phyloP scores from a whole-genome alignment of 2,888 invertebrate species.

The Morpho achilles region DNA sequence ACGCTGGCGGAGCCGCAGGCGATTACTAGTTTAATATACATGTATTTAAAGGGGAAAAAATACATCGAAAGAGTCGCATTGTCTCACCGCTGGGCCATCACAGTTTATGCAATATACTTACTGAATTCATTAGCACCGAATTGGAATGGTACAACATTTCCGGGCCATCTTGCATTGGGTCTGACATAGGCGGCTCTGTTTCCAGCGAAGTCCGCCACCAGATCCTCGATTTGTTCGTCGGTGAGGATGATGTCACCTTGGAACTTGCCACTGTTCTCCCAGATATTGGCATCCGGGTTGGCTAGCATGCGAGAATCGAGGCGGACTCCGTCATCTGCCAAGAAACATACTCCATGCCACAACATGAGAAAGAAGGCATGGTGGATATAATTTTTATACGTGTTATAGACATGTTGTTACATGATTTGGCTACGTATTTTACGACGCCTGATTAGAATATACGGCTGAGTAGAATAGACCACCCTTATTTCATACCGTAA shows the following conservation, averaged over 20 bases:
- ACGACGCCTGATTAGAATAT: too few species aligned
- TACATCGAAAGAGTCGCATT: too few species aligned
- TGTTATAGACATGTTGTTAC: background rate
- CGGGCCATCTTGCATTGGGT: slow-evolving; percentile 60
- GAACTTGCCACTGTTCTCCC: slow-evolving; percentile 60
- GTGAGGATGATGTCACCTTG: slow-evolving; percentile 64
- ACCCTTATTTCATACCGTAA: too few species aligned
- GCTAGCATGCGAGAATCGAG: slow-evolving; percentile 34
- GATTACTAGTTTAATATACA: too few species aligned
- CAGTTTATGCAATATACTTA: slow-evolving; percentile 32
- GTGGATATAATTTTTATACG: background rate
- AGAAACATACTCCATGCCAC: background rate
- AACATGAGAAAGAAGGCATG: background rate
- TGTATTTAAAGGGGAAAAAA: too few species aligned
- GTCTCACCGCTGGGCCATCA: too few species aligned
- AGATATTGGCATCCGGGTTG: slow-evolving; percentile 43
- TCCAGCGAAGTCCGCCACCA: slow-evolving; percentile 50
- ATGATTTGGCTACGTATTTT: too few species aligned
- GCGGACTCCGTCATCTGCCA: slow-evolving; percentile 39
- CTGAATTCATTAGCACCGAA: slow-evolving; percentile 57
- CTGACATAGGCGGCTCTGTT: slow-evolving; percentile 59
- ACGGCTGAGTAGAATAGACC: too few species aligned
- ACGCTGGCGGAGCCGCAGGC: too few species aligned
- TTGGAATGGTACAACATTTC: slow-evolving; percentile 59
- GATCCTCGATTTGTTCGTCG: slow-evolving; percentile 53